These are phyloP conservation scores for Araneus ventricosus DNA, from an alignment of 1,140 invertebrate genomes.

Conservation along the genomic window DNA sequence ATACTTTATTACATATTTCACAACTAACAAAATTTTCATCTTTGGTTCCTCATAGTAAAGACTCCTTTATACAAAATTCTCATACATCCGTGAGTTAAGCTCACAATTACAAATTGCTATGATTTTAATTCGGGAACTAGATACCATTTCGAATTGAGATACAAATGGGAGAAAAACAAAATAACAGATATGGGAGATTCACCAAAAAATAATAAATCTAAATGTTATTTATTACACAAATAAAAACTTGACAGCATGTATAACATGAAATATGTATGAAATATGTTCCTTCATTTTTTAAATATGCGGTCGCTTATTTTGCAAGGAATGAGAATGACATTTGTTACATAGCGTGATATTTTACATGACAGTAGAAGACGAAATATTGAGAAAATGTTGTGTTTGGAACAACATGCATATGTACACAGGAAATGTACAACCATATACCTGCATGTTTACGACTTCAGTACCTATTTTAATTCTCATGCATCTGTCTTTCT, in stretches of 20 bases:
- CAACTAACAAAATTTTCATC: slow-evolving; percentile 52
- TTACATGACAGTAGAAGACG: slow-evolving; percentile 2
- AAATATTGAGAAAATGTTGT: not conserved
- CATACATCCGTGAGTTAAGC: not conserved
- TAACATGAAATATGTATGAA: not conserved
- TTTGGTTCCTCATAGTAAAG: slow-evolving; percentile 42
- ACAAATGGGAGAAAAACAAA: not conserved
- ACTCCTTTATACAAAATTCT: slow-evolving; percentile 20
- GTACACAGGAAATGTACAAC: not conserved
- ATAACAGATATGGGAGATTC: not conserved
- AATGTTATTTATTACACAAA: not conserved
- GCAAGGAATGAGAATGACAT: not conserved
- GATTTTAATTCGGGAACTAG: slow-evolving; percentile 39
- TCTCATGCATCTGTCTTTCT: not conserved
- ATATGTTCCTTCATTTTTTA: not conserved
- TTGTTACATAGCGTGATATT: slow-evolving; percentile 12
- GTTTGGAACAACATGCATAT: not conserved
- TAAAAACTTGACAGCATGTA: not conserved
- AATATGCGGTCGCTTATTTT: not conserved
- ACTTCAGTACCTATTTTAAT: not conserved
- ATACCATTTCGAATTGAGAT: slow-evolving; percentile 11
- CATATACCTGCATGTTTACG: not conserved
- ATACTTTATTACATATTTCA: slow-evolving; percentile 54
- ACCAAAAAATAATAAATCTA: not conserved
- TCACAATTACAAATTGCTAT: slow-evolving; percentile 43